phyloP scores from a whole-genome alignment of 2,888 invertebrate species.

The Metellina segmentata region DNA sequence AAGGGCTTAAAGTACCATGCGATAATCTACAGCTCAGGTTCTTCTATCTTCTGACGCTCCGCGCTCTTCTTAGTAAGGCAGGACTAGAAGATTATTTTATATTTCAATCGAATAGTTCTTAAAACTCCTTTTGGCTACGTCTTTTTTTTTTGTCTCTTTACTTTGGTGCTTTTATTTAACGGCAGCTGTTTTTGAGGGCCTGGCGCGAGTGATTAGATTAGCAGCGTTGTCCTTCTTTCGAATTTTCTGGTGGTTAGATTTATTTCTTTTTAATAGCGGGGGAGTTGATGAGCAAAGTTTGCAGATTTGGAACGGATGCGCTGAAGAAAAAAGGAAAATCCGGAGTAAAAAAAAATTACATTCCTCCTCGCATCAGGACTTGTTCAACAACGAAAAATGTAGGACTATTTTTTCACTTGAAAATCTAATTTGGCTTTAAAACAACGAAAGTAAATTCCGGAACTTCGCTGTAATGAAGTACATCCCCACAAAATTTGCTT shows the following conservation, averaged over 20 bases:
- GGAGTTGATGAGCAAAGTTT: not conserved
- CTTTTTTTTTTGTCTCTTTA: conserved; percentile 3
- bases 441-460: too few species aligned
- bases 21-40: conserved; percentile 51
- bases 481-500: too few species aligned
- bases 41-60: not conserved
- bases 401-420: too few species aligned
- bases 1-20: conserved; percentile 13
- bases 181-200: conserved; percentile 25
- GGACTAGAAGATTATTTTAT: conserved; percentile 17
- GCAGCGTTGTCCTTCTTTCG: not conserved
- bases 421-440: too few species aligned
- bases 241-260: conserved; percentile 1
- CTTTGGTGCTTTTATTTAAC: conserved; percentile 20
- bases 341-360: not conserved
- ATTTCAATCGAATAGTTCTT: conserved; percentile 39
- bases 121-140: not conserved
- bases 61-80: not conserved
- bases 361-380: too few species aligned
- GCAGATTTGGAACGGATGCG: not conserved
- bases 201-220: conserved; percentile 36
- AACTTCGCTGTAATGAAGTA: too few species aligned
- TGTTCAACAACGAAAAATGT: too few species aligned
- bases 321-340: not conserved
- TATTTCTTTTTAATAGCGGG: conserved; percentile 38